Evolutionary conservation across 1,140 invertebrate species (phyloP), one percentile per base, ranked within the genome.

Genomic region (Drosophila sp.): DNA sequence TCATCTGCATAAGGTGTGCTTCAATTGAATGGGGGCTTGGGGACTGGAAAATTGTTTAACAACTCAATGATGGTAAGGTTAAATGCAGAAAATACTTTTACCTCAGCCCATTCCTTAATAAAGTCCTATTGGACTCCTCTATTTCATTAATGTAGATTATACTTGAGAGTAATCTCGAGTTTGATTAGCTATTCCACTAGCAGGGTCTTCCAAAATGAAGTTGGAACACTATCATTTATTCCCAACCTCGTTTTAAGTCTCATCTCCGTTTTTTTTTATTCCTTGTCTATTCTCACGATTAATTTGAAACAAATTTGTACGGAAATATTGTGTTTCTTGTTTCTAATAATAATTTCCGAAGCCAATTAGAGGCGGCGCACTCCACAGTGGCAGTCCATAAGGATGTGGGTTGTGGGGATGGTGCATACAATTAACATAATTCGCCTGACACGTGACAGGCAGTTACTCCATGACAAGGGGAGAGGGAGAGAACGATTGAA

Each of bases 371-470:
- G 55, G 35, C 83, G 79, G 60, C 83, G 77, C 79, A 76, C 79
- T 55, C 64, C 68, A 38, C 33, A 17, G 4, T 44, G 47, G 3
- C 11, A 44, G 50, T 27, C 10, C 54, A 38, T 60, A 38, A 54
- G 64, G 32, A 70, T 64, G 38, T 68, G 65, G 58, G 64, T 29
- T 32, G 60, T 60, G 73, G 71, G 55, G 76, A 90, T 85, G 71
- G 81, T 90, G 85, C 84, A 85, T 85, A 76, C 90, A 91, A 91
- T 91, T 91, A 91, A 76, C 90, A 91, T 91, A 91, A 91, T 91
- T 91, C 79, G 82, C 65, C 70, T 91, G 90, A 91, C 90, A 91
- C 90, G 90, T 90, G 90, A 83, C 90, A 80, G 57, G 60, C 35
- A 35, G 56, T 29, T 50, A 50, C 23, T 50, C 11, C 11, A 38